A percentile compares a stretch with the other conserved stretches of the same genome.
phyloP scores from a whole-genome alignment of 1,140 invertebrate species.

The Bactericera cockerelli region DNA sequence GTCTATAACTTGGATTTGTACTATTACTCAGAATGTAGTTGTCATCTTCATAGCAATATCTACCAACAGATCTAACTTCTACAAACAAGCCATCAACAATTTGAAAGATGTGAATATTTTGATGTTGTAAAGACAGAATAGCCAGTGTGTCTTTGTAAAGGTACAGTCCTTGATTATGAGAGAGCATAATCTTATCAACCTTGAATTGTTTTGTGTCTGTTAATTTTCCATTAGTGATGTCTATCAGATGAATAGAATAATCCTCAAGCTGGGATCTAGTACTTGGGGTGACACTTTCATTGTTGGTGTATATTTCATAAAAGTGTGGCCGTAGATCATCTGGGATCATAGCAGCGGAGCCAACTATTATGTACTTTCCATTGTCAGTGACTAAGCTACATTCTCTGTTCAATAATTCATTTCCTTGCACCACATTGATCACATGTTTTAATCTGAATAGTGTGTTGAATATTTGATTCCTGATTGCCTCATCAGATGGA shows the following conservation, averaged over 20 bases:
- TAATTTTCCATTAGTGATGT: constrained; percentile 59
- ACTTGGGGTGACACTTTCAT: constrained; percentile 80
- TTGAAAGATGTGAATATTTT: constrained; percentile 50
- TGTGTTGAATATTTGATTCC: constrained; percentile 60
- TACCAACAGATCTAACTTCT: constrained; percentile 44
- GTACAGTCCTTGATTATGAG: constrained; percentile 92
- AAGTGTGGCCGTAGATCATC: constrained; percentile 64
- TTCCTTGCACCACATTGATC: constrained; percentile 64
- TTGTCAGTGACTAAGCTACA: constrained; percentile 92
- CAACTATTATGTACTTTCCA: constrained; percentile 78
- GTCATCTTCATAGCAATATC: constrained; percentile 86
- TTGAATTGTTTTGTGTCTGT: constrained; percentile 71
- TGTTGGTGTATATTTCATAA: constrained; percentile 73
- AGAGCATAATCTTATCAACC: constrained; percentile 86
- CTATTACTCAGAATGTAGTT: constrained; percentile 43
- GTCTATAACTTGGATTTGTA: constrained; percentile 29
- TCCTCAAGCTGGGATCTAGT: constrained; percentile 73
- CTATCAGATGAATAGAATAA: constrained; percentile 79
- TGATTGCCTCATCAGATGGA: constrained; percentile 30
- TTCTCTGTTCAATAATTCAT: constrained; percentile 79
- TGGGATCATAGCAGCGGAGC: constrained; percentile 66
- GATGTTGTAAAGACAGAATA: constrained; percentile 86
- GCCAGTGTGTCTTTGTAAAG: constrained; percentile 82
- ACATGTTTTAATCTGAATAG: constrained; percentile 68
- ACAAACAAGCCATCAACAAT: constrained; percentile 15